Evolutionary conservation across 1,140 invertebrate species (phyloP).

Genomic region (Procambarus clarkii): DNA sequence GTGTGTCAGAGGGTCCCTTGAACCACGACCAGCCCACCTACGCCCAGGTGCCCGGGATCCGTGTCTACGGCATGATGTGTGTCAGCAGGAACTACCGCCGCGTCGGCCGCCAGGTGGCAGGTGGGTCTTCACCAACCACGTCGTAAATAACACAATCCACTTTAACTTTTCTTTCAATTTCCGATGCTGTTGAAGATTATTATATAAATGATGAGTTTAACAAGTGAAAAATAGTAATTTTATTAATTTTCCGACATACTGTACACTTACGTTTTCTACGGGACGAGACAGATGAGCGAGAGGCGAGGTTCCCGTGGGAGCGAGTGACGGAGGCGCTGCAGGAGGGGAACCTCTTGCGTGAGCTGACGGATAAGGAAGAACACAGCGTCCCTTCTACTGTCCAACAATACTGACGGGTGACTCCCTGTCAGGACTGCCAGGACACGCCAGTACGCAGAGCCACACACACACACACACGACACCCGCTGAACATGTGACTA

Average conservation of each 20-base stretch:
- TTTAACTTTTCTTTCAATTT: too few species aligned
- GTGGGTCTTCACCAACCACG: neutral
- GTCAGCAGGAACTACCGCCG: conserved; percentile 62
- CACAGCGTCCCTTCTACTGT: neutral
- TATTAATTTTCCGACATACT: too few species aligned
- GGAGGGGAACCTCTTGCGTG: conserved; percentile 23
- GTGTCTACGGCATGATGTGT: conserved; percentile 96
- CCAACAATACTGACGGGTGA: neutral
- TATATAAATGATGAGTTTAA: too few species aligned
- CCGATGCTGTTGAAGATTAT: too few species aligned
- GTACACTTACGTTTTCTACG: too few species aligned
- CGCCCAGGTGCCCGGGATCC: conserved; percentile 92
- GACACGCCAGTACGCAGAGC: neutral
- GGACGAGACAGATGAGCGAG: neutral
- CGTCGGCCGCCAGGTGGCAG: conserved; percentile 19
- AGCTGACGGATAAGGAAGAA: conserved; percentile 27
- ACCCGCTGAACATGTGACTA: neutral
- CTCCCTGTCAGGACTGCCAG: neutral
- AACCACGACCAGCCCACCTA: conserved; percentile 95
- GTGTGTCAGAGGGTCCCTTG: conserved; percentile 87
- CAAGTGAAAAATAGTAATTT: too few species aligned
- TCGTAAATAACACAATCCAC: too few species aligned
- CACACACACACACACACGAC: neutral
- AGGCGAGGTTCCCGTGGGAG: conserved; percentile 27
- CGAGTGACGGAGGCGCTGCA: conserved; percentile 30